Conservation (phyloP, 1,140 invertebrate genomes). For the Arctopsyche grandis region DNA sequence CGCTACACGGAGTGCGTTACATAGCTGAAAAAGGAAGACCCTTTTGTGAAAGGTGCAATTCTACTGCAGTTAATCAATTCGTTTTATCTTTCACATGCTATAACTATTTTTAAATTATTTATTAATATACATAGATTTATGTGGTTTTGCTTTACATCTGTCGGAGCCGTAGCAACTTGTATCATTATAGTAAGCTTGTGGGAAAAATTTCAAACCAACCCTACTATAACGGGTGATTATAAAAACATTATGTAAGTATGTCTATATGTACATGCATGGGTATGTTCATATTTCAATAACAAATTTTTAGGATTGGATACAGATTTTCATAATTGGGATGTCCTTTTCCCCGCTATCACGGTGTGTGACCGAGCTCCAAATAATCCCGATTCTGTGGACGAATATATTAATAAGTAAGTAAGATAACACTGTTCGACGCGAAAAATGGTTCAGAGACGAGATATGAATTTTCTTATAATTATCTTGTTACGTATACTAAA, state of each 20-base stretch:
- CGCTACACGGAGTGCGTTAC: conserved; percentile 76
- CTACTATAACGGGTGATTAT: conserved; percentile 74
- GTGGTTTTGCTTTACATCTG: conserved; percentile 77
- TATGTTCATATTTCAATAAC: neutral
- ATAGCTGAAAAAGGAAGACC: conserved; percentile 75
- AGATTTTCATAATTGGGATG: conserved; percentile 79
- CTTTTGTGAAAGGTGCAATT: conserved; percentile 71
- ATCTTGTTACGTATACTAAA: too few relatives aligned
- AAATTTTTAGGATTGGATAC: conserved; percentile 71
- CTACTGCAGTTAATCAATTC: neutral
- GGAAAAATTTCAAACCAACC: conserved; percentile 83
- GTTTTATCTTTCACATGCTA: neutral
- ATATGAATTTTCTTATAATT: too few relatives aligned
- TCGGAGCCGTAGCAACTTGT: conserved; percentile 72
- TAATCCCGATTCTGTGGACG: conserved; percentile 62
- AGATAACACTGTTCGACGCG: conserved; percentile 33
- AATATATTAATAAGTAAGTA: conserved; percentile 61
- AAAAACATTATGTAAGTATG: too few relatives aligned
- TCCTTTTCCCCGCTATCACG: conserved; percentile 75
- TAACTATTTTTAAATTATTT: neutral
- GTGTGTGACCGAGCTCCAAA: conserved; percentile 70
- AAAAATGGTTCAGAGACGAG: too few relatives aligned
- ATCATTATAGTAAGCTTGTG: conserved; percentile 78
- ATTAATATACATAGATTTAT: conserved; percentile 67
- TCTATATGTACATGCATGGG: too few relatives aligned